These are phyloP conservation scores for Myotis lucifugus DNA, from an alignment of 2,113 vertebrate species.

Conservation along the genomic window DNA sequence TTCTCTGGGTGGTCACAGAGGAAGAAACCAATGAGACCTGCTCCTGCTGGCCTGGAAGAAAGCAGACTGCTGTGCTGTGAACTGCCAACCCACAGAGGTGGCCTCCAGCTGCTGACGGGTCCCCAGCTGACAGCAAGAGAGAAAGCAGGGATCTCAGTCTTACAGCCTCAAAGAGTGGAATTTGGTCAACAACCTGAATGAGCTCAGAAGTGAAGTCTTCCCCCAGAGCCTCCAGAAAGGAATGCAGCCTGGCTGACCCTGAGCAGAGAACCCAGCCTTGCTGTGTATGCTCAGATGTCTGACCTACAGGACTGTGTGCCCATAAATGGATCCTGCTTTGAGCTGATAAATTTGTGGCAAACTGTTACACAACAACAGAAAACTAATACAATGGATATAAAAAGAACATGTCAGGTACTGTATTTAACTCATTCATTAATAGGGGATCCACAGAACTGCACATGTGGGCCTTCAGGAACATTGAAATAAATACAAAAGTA, in stretches of 20 bases:
- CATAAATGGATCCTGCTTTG: background rate
- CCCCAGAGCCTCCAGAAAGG: background rate
- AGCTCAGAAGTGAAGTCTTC: background rate
- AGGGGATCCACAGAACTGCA: background rate
- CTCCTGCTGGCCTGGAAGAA: background rate
- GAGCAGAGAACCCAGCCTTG: background rate
- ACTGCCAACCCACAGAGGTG: fast-evolving
- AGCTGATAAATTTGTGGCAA: background rate
- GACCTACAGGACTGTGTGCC: background rate
- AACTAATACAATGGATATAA: background rate
- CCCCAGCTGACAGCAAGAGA: background rate
- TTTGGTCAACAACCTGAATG: background rate
- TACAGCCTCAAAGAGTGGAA: background rate
- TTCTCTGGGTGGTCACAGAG: background rate
- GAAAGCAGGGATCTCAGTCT: background rate
- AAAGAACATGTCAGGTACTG: background rate
- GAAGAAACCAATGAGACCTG: background rate
- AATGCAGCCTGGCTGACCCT: background rate
- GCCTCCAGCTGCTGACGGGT: background rate
- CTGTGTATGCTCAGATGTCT: background rate
- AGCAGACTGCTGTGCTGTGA: background rate
- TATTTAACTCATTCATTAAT: background rate
- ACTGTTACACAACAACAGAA: background rate
- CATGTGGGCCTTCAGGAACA: background rate
- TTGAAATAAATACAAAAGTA: background rate